A percentile compares a stretch with the other conserved stretches of the same genome.
Conservation (phyloP, 1,140 invertebrate genomes). For the Spodoptera litura region DNA sequence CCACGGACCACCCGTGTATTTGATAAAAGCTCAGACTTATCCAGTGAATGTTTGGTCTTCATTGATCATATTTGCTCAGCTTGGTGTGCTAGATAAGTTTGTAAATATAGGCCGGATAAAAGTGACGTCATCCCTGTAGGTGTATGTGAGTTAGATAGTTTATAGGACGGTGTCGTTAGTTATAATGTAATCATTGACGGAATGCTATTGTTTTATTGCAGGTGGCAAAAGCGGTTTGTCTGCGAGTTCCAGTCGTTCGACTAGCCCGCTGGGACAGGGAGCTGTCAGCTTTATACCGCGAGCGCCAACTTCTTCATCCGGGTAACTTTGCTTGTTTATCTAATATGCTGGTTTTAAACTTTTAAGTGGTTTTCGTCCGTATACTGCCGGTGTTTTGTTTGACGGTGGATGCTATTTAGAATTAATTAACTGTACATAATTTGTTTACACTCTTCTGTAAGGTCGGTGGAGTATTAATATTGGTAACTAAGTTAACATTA, state of each 20-base stretch:
- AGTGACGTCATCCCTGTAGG: slow-evolving; percentile 1
- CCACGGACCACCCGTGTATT: slow-evolving; percentile 67
- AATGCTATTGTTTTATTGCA: slow-evolving; percentile 61
- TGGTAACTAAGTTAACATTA: too few relatives aligned
- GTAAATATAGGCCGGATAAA: slow-evolving; percentile 29
- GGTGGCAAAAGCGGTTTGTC: slow-evolving; percentile 83
- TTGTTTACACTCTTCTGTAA: too few relatives aligned
- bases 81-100: slow-evolving; percentile 45
- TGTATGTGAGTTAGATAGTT: slow-evolving; percentile 1
- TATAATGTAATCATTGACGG: slow-evolving; percentile 43
- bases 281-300: slow-evolving; percentile 81
- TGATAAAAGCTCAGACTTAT: slow-evolving; percentile 65
- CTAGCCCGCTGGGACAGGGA: slow-evolving; percentile 81
- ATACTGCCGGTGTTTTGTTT: neutral
- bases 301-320: slow-evolving; percentile 76
- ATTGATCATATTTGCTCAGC: slow-evolving; percentile 56
- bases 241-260: slow-evolving; percentile 84
- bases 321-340: slow-evolving; percentile 63
- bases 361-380: slow-evolving; percentile 23
- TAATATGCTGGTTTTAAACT: slow-evolving; percentile 37
- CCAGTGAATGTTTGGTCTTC: slow-evolving; percentile 54
- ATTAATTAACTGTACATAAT: too few relatives aligned
- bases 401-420: neutral
- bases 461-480: too few relatives aligned
- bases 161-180: neutral